Evolutionary conservation across 2,797 vertebrate species (phyloP).

Genomic region (Sciaenops ocellatus): DNA sequence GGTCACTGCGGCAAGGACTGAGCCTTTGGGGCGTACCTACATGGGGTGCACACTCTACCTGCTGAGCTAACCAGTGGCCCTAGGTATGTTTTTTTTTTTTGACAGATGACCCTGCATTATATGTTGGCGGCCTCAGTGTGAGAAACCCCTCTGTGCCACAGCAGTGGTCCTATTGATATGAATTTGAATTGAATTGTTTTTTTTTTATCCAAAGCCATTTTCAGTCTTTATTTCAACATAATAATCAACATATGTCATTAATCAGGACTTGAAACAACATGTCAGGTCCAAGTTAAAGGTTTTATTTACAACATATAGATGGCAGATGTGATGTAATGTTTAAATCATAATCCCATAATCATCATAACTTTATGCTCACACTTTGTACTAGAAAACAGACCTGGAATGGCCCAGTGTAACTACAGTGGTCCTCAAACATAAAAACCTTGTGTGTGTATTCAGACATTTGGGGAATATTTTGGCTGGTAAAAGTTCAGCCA

Average conservation of each 20-base stretch:
- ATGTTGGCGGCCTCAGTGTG: too few relatives aligned
- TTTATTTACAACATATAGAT: background rate
- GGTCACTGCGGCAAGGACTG: too few relatives aligned
- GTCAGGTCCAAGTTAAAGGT: background rate
- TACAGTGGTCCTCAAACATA: background rate
- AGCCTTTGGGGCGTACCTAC: too few relatives aligned
- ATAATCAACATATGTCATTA: background rate
- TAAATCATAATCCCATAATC: background rate
- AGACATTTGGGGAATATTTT: conserved; percentile 25
- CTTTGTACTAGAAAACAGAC: background rate
- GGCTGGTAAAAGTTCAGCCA: conserved; percentile 13
- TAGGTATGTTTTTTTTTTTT: too few relatives aligned
- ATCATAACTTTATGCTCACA: background rate
- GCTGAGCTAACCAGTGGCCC: too few relatives aligned
- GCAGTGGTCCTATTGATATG: too few relatives aligned
- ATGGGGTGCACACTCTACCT: too few relatives aligned
- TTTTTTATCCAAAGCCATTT: too few relatives aligned
- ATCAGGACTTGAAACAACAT: background rate
- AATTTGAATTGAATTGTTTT: too few relatives aligned
- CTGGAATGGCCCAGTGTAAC: background rate
- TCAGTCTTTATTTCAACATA: background rate
- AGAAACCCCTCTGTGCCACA: too few relatives aligned
- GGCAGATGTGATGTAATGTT: background rate
- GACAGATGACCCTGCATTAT: too few relatives aligned
- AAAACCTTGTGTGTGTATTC: background rate